These are phyloP conservation scores for Cybosia mesomella DNA, from an alignment of 2,888 invertebrate genomes.

Conservation along the genomic window DNA sequence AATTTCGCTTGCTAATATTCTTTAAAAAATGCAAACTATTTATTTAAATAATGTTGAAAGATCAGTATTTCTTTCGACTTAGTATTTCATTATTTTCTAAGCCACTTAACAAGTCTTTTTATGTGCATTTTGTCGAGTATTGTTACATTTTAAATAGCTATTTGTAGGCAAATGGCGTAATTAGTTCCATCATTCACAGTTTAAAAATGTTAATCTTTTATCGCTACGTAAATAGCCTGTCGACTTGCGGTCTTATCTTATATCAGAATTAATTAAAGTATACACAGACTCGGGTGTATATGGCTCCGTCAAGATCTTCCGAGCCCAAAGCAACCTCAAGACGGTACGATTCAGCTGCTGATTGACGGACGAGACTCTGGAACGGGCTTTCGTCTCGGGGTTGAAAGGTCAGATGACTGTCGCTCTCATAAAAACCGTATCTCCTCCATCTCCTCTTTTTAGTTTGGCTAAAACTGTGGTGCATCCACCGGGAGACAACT, in stretches of 20 bases:
- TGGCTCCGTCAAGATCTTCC: background rate
- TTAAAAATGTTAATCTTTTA: background rate
- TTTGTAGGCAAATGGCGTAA: constrained; percentile 1
- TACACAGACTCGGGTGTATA: background rate
- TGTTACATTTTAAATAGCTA: constrained; percentile 2
- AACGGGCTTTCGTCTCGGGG: too few relatives aligned
- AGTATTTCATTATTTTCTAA: background rate
- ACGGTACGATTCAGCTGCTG: too few relatives aligned
- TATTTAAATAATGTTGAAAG: background rate
- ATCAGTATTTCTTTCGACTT: background rate
- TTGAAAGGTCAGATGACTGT: too few relatives aligned
- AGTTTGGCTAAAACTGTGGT: too few relatives aligned
- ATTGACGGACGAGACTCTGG: too few relatives aligned
- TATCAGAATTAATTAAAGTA: background rate
- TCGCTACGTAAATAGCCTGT: background rate
- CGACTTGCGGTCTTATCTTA: background rate
- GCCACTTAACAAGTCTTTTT: constrained; percentile 1
- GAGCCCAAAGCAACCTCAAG: background rate
- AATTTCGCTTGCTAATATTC: too few relatives aligned
- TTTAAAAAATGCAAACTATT: too few relatives aligned
- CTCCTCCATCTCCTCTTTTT: too few relatives aligned
- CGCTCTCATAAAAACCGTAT: too few relatives aligned
- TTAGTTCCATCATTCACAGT: constrained; percentile 1
- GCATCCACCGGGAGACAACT: too few relatives aligned
- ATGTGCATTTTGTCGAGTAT: background rate